Evolutionary conservation across 2,113 vertebrate genomes (phyloP).

Genomic region (Euleptes europaea): DNA sequence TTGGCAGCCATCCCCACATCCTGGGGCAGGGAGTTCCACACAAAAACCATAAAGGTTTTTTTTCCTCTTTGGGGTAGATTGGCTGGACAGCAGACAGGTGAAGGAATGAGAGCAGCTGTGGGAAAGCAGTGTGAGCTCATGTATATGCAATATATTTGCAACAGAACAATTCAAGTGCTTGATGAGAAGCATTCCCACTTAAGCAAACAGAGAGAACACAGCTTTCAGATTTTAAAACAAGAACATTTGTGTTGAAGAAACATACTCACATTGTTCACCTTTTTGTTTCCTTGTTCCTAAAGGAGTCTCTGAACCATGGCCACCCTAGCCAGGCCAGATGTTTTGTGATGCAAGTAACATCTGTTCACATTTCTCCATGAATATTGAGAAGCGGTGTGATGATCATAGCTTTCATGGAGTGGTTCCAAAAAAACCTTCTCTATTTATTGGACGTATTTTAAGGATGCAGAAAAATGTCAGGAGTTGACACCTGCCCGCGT

Average conservation of each 20-base stretch:
- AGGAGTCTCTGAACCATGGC: background rate
- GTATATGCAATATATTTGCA: no score
- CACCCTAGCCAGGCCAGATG: background rate
- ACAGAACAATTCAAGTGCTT: no score
- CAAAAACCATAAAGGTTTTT: no score
- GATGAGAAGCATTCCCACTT: background rate
- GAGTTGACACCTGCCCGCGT: no score
- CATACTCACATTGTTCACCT: background rate
- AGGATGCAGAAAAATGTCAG: background rate
- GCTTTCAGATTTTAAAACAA: background rate
- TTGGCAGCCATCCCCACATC: no score
- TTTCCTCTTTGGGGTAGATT: no score
- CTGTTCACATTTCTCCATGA: background rate
- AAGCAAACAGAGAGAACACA: background rate
- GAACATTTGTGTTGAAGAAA: background rate
- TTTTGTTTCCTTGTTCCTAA: background rate
- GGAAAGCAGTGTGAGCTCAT: no score
- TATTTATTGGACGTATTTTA: background rate
- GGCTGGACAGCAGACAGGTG: no score
- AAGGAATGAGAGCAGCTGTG: no score
- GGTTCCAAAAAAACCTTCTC: background rate
- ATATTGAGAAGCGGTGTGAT: background rate
- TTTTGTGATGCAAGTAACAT: background rate
- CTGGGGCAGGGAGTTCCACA: no score
- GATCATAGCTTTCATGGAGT: constrained; percentile 1